Evolutionary conservation across 2,797 vertebrate species (phyloP).

Genomic region (Orestias chungarensis): DNA sequence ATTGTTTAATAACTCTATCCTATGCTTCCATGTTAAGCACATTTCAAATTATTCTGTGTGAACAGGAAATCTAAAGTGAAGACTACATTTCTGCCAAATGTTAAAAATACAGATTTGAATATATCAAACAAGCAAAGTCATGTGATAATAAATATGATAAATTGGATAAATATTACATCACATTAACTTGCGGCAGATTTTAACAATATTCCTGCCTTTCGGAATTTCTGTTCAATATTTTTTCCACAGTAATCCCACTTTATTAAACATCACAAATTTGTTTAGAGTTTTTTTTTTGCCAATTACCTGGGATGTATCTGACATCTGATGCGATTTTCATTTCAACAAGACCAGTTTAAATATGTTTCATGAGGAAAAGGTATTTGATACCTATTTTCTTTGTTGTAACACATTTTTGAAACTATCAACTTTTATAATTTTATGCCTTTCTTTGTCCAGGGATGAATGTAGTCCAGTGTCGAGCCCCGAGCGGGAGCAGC

Average conservation of each 20-base stretch:
- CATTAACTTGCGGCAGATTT: neutral
- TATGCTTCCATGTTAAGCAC: neutral
- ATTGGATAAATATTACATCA: no score
- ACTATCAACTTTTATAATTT: neutral
- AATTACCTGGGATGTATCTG: neutral
- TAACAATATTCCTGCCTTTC: neutral
- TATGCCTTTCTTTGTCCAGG: conserved; percentile 40
- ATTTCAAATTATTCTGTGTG: no score
- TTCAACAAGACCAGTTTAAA: neutral
- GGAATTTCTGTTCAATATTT: no score
- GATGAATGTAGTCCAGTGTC: conserved; percentile 79
- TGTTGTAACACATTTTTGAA: neutral
- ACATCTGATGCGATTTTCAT: neutral
- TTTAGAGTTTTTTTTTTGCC: no score
- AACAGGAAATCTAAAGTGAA: no score
- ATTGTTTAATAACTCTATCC: neutral
- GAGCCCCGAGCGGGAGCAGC: conserved; percentile 93
- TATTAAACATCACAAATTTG: neutral
- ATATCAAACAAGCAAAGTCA: neutral
- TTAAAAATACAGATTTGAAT: neutral
- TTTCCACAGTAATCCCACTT: neutral
- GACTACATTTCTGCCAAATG: neutral
- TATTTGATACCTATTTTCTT: neutral
- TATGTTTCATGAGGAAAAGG: neutral
- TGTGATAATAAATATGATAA: no score